Percentiles rank a stretch among this genome's conserved stretches.
Conservation (phyloP, 2,888 invertebrate species). For the Pelosia muscerda region DNA sequence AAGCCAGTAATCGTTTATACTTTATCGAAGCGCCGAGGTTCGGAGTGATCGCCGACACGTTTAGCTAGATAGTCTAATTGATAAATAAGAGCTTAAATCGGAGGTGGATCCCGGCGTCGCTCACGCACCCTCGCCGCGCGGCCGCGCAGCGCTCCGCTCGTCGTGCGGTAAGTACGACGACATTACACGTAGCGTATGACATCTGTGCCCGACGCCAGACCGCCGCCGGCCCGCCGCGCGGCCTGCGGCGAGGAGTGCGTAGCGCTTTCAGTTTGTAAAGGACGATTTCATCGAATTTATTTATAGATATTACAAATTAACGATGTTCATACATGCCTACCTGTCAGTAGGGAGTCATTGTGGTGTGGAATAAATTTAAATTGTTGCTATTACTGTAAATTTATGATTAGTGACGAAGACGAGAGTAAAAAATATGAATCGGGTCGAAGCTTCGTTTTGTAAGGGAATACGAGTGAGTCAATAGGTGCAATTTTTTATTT, state of each 20-base stretch:
- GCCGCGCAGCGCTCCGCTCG: slow-evolving; percentile 48
- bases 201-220: slow-evolving; percentile 22
- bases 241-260: slow-evolving; percentile 62
- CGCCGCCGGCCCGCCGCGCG: slow-evolving; percentile 44
- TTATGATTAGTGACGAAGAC: slow-evolving; percentile 78
- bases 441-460: slow-evolving; percentile 81
- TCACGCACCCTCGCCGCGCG: slow-evolving; percentile 60
- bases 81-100: slow-evolving; percentile 78
- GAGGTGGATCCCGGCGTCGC: slow-evolving; percentile 72
- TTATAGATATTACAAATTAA: slow-evolving; percentile 85
- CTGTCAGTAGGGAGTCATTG: slow-evolving; percentile 77
- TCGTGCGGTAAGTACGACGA: slow-evolving; percentile 69
- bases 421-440: slow-evolving; percentile 82
- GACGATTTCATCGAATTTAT: slow-evolving; percentile 87
- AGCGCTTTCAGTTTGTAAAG: slow-evolving; percentile 73
- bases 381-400: slow-evolving; percentile 85
- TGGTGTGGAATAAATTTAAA: slow-evolving; percentile 83
- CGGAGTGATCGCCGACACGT: slow-evolving; percentile 75
- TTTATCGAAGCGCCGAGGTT: slow-evolving; percentile 72
- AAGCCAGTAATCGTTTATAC: slow-evolving; percentile 80
- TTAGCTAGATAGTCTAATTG: slow-evolving; percentile 81
- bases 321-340: slow-evolving; percentile 78
- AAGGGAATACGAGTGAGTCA: slow-evolving; percentile 82
- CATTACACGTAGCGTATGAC: slow-evolving; percentile 49
- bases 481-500: slow-evolving; percentile 84